Evolutionary conservation across 2,797 vertebrate genomes (phyloP), one percentile per base, ranked within the genome.

Genomic region (Enteromius treurensis): DNA sequence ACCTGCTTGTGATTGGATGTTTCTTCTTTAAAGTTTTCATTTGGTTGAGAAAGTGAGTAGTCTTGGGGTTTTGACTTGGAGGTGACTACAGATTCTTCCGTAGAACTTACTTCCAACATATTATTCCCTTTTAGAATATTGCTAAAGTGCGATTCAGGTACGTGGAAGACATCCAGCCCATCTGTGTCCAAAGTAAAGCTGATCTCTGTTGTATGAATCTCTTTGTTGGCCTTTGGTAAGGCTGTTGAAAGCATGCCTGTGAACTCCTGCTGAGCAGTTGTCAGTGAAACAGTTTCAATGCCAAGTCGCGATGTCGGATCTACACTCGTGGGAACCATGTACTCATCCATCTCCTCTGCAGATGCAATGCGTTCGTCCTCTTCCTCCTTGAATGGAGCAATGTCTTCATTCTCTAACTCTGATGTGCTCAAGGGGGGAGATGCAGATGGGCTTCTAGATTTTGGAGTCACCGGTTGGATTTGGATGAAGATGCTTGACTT

Each of bases 181-280:
- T 29, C 80, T 83, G 55, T 29, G 9, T 64, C 53, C 70, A 26
- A 49, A 51, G 73, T 64, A 10, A 77, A 79, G 55, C 9, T 73
- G 1, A 11, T 32, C 5, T 86, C 64, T 79, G 64, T 74, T 75
- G 79, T 14, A 55, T 86, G 49, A n/a, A 58, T 78, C 29, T 85
- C 51, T 80, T 51, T 77, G 58, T 68, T 45, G 53, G 80, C 68
- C 32, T 53, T 78, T 47, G 83, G 51, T 62, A 83, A 82, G 14
- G 69, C 34, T 71, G 85, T 23, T 51, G 80, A 64, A 83, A 85
- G 5, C 14, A 0, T 47, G 49, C 55, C 62, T 75, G 42, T 81
- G 71, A 83, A 79, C 13, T 84, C 79, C 15, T 53, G 68, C 51
- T 77, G 74, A 86, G 69, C 40, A 15, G 51, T 81, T 83, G 84